Base-by-base conservation (phyloP, 2,113 vertebrate species). In the Myotis davidii region DNA sequence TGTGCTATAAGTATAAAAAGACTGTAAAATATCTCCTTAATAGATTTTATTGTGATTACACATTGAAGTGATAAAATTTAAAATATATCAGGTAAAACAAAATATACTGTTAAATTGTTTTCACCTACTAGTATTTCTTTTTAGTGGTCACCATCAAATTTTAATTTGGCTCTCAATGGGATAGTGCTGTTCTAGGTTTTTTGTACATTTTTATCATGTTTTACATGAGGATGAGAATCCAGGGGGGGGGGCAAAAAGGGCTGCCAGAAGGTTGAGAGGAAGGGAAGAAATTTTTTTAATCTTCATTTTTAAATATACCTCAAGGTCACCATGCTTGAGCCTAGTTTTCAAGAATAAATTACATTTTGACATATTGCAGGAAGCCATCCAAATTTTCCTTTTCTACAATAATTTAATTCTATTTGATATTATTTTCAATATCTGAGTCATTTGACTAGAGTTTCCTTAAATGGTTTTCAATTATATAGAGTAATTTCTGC, bases 271-370 rank as follows among this genome's bases (percentile, higher is more conserved):
- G 90, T 23, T 77, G 39, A 88, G 74, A 93, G 20, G 56, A 65
- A 50, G 52, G 69, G 93, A 94, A 29, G 25, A 34, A 74, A 69
- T 34, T 8, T n/a, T 85, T 93, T 93, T 54, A 79, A 81, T 81
- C 83, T 96, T 88, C 77, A n/a, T 81, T 88, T 88, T 81, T 12
- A 95, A 91, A 81, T 87, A 88, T 56, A 76, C 34, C 72, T 91
- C 50, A 90, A 93, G 65, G 83, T 96, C 87, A 88, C 61, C 85
- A 85, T 88, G 59, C 67, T 93, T 64, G 25, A 93, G 72, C 32
- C 84, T 88, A 59, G 64, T 91, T 93, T 96, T 93, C 32, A 96
- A 94, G 73, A 91, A 85, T 85, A 96, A 95, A 82, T 96, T 95
- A 85, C 65, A 93, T 93, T 96, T 93, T 67, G 74, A 61, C 67